Conservation (phyloP, 2,113 vertebrate species). For the Psittacus erithacus region DNA sequence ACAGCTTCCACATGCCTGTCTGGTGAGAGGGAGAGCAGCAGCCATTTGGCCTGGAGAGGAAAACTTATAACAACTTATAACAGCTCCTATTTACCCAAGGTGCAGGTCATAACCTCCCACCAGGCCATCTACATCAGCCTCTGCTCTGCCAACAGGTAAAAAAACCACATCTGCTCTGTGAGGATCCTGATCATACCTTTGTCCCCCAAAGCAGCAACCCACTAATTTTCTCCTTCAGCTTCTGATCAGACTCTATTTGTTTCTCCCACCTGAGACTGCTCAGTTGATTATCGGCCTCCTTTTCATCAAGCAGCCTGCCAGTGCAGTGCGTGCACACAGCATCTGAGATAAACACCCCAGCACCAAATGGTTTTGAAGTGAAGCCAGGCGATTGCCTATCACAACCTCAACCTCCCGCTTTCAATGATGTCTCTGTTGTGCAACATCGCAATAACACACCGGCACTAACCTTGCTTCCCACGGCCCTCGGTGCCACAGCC, state of each 20-base stretch:
- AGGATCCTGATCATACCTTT: neutral
- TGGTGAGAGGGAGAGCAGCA: accelerated
- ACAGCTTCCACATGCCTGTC: neutral
- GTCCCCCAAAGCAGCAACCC: neutral
- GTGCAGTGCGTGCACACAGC: neutral
- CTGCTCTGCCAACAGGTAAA: neutral
- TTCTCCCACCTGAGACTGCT: neutral
- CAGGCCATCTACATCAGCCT: neutral
- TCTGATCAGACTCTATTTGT: neutral
- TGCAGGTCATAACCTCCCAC: neutral
- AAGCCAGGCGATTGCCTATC: neutral
- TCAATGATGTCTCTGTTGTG: neutral
- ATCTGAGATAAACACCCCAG: neutral
- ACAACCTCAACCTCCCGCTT: neutral
- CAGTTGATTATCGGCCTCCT: neutral
- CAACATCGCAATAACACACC: neutral
- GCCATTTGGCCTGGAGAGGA: neutral
- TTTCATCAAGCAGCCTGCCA: neutral
- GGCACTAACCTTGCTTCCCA: neutral
- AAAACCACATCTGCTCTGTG: neutral
- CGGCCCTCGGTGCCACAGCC: neutral
- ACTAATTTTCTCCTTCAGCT: neutral
- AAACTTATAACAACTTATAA: neutral
- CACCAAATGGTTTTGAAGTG: neutral
- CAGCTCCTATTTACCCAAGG: neutral